Evolutionary conservation across 2,888 invertebrate species (phyloP).

Genomic region (Palloptera scutellata): DNA sequence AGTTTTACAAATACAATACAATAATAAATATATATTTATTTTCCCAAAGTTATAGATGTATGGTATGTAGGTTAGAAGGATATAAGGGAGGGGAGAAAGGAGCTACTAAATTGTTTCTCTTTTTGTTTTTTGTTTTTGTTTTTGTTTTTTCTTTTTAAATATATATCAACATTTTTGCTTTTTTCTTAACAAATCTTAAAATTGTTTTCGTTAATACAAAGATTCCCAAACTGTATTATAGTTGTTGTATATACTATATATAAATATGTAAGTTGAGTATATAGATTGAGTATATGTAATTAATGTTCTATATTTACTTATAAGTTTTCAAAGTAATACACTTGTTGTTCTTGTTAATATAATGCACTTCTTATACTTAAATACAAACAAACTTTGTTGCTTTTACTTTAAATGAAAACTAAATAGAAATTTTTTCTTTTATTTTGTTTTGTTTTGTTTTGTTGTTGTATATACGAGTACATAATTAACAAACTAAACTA

Average conservation of each 20-base stretch:
- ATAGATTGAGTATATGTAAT: conserved; percentile 7
- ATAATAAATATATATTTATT: too few species aligned
- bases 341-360: conserved; percentile 18
- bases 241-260: conserved; percentile 1
- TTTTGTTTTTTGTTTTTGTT: neutral
- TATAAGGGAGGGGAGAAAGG: neutral
- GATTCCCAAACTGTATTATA: neutral
- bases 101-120: neutral
- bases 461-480: neutral
- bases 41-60: too few species aligned
- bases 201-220: neutral
- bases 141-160: neutral
- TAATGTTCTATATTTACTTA: conserved; percentile 7
- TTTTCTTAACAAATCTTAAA: neutral
- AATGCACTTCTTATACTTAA: conserved; percentile 23
- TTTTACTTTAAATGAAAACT: neutral
- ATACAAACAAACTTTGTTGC: conserved; percentile 10
- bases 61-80: too few species aligned
- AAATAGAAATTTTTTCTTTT: neutral
- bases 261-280: conserved; percentile 2
- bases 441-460: conserved; percentile 12
- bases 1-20: too few species aligned
- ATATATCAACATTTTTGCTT: conserved; percentile 16
- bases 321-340: conserved; percentile 8
- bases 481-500: too few species aligned